Conservation (phyloP, 2,113 vertebrate genomes). For the Prunella fulvescens region DNA sequence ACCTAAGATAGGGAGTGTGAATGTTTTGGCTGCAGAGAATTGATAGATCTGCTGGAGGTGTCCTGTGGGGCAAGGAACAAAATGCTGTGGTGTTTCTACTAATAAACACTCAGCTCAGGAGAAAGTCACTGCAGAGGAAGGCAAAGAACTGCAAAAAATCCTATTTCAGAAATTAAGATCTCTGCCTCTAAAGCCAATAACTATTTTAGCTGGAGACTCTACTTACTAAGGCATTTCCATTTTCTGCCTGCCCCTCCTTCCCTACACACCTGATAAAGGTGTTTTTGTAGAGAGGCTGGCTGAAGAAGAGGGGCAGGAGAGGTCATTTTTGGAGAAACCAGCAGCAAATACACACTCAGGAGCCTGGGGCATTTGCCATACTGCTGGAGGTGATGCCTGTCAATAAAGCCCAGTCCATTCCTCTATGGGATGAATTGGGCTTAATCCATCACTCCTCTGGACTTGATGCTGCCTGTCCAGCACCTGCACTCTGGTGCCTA, state of each 20-base stretch:
- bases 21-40: neutral
- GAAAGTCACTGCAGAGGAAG: neutral
- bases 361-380: neutral
- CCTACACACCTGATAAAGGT: too few species aligned
- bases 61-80: neutral
- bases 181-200: neutral
- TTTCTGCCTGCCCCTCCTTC: neutral
- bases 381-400: neutral
- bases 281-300: neutral
- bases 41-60: neutral
- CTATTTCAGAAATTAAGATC: neutral
- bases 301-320: neutral
- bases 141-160: neutral
- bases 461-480: accelerated
- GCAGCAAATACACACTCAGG: neutral
- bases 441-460: neutral
- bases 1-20: neutral
- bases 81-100: neutral
- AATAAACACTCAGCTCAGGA: neutral
- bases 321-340: neutral
- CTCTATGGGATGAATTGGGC: neutral
- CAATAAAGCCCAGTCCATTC: neutral
- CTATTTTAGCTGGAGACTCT: neutral
- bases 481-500: neutral
- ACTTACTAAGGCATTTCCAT: neutral